Conservation (phyloP, 2,888 invertebrate genomes). For the Eustalomyia histrio region DNA sequence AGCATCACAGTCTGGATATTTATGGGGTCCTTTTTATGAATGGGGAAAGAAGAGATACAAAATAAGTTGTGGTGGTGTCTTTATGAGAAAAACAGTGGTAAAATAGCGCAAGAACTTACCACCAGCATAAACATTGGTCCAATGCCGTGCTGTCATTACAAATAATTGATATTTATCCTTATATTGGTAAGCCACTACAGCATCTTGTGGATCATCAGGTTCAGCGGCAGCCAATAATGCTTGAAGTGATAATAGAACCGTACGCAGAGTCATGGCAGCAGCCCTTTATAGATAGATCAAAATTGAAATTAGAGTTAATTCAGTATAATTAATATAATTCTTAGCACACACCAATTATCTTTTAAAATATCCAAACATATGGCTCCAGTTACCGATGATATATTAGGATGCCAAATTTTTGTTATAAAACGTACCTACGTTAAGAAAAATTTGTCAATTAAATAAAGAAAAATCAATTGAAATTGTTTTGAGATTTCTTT, state of each 20-base stretch:
- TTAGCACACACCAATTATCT: conserved; percentile 86
- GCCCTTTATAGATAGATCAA: conserved; percentile 84
- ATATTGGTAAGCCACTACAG: conserved; percentile 98
- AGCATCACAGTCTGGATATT: conserved; percentile 89
- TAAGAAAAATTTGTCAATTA: conserved; percentile 5
- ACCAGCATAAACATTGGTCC: conserved; percentile 97
- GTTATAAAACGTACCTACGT: conserved; percentile 95
- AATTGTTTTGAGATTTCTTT: conserved; percentile 67
- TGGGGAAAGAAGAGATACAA: background rate
- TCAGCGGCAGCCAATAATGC: conserved; percentile 95
- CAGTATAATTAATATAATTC: background rate
- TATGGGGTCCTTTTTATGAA: conserved; percentile 83
- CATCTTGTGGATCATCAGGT: conserved; percentile 96
- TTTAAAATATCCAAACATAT: conserved; percentile 99
- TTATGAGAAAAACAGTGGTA: too few species aligned
- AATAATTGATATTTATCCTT: conserved; percentile 94
- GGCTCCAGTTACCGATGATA: conserved; percentile 98
- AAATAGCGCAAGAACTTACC: conserved; percentile 79
- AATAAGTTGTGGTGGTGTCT: background rate
- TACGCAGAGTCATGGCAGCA: conserved; percentile 98
- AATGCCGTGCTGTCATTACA: conserved; percentile 94
- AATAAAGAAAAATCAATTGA: too few species aligned
- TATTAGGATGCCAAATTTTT: conserved; percentile 99
- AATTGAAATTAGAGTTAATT: background rate
- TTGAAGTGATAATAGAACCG: conserved; percentile 96